Percentiles rank a stretch among this genome's conserved stretches.
Conservation (phyloP, 2,113 vertebrate species). For the Hyaena hyaena region DNA sequence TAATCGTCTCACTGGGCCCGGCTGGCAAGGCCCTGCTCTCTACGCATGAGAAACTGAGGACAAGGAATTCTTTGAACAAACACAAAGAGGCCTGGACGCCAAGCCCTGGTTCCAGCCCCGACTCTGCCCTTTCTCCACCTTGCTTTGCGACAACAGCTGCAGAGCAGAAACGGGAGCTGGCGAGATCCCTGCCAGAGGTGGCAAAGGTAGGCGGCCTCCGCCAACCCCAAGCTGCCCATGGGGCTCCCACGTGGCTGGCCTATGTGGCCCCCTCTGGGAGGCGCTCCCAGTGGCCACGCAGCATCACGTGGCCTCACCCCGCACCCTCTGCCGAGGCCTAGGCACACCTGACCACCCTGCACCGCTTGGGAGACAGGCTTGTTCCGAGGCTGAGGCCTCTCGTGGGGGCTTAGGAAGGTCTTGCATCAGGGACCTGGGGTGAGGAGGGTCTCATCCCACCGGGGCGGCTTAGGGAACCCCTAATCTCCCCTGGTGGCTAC, state of each 20-base stretch:
- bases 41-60: constrained; percentile 26
- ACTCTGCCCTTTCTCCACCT: not conserved
- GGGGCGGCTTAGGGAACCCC: not conserved
- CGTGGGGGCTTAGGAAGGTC: not conserved
- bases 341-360: too few relatives aligned
- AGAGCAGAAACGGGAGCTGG: not conserved
- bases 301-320: fast-evolving
- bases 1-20: not conserved
- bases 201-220: fast-evolving
- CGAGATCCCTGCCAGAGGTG: not conserved
- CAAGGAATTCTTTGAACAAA: constrained; percentile 29
- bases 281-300: not conserved
- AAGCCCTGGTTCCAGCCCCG: not conserved
- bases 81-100: not conserved
- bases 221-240: fast-evolving
- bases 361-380: too few relatives aligned
- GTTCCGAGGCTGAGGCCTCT: not conserved
- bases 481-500: not conserved
- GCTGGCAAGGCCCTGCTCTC: not conserved
- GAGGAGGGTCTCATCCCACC: not conserved
- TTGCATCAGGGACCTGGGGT: not conserved
- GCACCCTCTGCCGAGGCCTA: not conserved
- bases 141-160: not conserved
- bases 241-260: not conserved
- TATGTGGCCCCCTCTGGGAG: not conserved